A percentile compares a stretch with the other conserved stretches of the same genome.
Evolutionary conservation across 2,113 vertebrate species (phyloP).

Genomic region (Dicentrarchus labrax): DNA sequence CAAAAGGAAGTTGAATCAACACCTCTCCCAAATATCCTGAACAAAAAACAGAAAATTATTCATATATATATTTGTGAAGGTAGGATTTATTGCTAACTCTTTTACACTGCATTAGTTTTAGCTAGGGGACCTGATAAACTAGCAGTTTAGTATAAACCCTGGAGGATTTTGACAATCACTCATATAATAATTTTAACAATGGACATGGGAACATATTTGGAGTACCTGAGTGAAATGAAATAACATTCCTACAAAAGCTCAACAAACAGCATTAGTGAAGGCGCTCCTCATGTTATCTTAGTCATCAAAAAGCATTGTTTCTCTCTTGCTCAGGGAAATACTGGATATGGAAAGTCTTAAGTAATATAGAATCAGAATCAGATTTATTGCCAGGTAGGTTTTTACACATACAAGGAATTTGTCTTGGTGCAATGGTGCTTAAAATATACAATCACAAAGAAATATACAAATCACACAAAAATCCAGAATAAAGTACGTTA

Average conservation of each 20-base stretch:
- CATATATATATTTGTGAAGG: neutral
- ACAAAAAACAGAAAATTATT: neutral
- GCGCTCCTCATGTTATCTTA: neutral
- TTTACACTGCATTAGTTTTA: neutral
- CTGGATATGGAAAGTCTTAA: neutral
- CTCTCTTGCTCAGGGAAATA: neutral
- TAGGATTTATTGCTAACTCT: neutral
- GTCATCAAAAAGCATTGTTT: neutral
- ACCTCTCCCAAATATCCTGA: neutral
- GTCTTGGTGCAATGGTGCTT: too few relatives aligned
- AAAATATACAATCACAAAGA: too few relatives aligned
- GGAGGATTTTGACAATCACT: neutral
- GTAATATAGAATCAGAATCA: too few relatives aligned
- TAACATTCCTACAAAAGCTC: neutral
- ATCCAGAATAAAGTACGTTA: too few relatives aligned
- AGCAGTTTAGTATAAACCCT: neutral
- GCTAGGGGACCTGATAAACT: too few relatives aligned
- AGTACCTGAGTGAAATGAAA: neutral
- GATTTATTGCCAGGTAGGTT: too few relatives aligned
- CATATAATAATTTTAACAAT: neutral
- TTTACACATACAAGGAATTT: too few relatives aligned
- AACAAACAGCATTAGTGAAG: neutral
- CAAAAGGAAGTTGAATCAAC: neutral
- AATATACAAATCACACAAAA: too few relatives aligned
- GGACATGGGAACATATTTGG: neutral